These are phyloP conservation scores for Epizoanthus scotinus DNA, from an alignment of 92 coral and sea anemone genomes.

Conservation along the genomic window DNA sequence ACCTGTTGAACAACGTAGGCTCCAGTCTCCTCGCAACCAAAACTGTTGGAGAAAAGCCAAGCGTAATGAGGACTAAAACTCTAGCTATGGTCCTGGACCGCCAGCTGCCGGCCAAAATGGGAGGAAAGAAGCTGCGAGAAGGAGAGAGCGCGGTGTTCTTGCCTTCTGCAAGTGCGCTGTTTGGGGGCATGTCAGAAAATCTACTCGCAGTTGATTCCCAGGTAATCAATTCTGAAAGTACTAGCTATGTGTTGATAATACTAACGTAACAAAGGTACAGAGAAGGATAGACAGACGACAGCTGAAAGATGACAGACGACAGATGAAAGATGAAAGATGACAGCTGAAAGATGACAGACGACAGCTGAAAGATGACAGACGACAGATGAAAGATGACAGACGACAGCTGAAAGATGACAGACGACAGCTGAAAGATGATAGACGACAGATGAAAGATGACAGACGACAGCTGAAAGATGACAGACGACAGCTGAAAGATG, in stretches of 20 bases:
- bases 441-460: too few relatives aligned
- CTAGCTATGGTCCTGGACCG: conserved; percentile 73
- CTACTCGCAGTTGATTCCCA: conserved; percentile 71
- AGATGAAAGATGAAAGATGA: too few relatives aligned
- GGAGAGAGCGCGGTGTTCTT: conserved; percentile 69
- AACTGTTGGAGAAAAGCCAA: conserved; percentile 73
- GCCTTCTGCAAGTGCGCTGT: conserved; percentile 75
- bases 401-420: too few relatives aligned
- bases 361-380: too few relatives aligned
- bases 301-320: too few relatives aligned
- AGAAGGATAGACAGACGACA: too few relatives aligned
- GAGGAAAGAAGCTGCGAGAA: conserved; percentile 71
- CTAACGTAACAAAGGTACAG: neutral
- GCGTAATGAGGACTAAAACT: conserved; percentile 64
- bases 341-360: too few relatives aligned
- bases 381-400: too few relatives aligned
- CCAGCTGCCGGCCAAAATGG: conserved; percentile 76
- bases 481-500: too few relatives aligned
- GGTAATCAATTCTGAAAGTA: conserved; percentile 31
- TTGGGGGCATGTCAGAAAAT: conserved; percentile 43
- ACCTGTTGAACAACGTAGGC: conserved; percentile 59
- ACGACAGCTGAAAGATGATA: too few relatives aligned
- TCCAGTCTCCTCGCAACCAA: conserved; percentile 73
- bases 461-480: conserved; percentile 10
- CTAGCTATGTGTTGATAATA: neutral